Evolutionary conservation across 2,888 invertebrate species (phyloP).

Genomic region (Ophonus ardosiacus): DNA sequence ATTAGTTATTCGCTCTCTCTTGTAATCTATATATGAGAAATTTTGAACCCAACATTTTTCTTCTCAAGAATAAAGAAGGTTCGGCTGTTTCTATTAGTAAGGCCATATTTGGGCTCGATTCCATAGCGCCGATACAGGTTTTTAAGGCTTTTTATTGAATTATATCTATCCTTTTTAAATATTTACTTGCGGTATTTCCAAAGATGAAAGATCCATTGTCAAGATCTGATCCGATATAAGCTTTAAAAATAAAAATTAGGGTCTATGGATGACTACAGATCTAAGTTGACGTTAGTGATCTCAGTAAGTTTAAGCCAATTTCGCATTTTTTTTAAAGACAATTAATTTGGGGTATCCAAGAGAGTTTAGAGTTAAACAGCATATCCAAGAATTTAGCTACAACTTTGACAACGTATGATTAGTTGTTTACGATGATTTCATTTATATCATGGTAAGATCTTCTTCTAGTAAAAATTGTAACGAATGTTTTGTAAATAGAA

Average conservation of each 20-base stretch:
- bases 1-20: neutral
- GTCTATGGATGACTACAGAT: neutral
- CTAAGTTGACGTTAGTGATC: neutral
- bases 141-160: neutral
- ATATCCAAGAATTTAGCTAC: neutral
- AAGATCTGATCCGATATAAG: neutral
- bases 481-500: neutral
- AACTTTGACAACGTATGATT: neutral
- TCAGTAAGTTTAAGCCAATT: neutral
- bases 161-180: neutral
- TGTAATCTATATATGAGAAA: neutral
- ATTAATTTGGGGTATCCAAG: neutral
- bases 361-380: neutral
- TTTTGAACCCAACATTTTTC: neutral
- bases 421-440: neutral
- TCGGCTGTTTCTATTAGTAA: neutral
- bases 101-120: neutral
- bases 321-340: neutral
- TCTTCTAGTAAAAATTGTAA: neutral
- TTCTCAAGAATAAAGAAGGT: neutral
- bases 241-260: neutral
- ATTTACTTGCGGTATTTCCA: neutral
- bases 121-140: neutral
- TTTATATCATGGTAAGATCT: neutral
- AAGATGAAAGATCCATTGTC: too few species aligned